Evolutionary conservation across 2,888 invertebrate species (phyloP).

Genomic region (Cybosia mesomella): DNA sequence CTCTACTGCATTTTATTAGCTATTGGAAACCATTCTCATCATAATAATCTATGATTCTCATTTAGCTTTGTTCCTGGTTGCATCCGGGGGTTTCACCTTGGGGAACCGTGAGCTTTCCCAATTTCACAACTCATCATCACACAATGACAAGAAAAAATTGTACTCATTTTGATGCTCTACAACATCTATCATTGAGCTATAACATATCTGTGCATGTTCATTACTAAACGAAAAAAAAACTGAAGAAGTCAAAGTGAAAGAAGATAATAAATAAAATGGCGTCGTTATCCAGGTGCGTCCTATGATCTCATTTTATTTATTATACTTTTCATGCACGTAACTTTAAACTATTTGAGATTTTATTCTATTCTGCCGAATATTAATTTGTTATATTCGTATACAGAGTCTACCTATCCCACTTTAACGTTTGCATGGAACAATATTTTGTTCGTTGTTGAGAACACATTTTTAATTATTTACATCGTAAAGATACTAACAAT

Average conservation of each 20-base stretch:
- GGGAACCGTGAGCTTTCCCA: too few relatives aligned
- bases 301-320: constrained; percentile 25
- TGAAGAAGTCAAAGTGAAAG: neutral
- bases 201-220: neutral
- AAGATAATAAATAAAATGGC: constrained; percentile 67
- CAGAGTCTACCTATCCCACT: neutral
- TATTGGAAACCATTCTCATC: too few relatives aligned
- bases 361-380: neutral
- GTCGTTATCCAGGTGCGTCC: constrained; percentile 78
- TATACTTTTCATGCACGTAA: constrained; percentile 21
- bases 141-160: too few relatives aligned
- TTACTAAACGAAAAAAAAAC: neutral
- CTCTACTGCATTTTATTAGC: too few relatives aligned
- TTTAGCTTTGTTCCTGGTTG: too few relatives aligned
- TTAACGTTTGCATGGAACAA: neutral
- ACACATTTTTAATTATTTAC: neutral
- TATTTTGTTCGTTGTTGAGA: neutral
- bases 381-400: neutral
- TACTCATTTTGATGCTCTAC: too few relatives aligned
- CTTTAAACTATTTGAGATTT: neutral
- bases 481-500: neutral
- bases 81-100: too few relatives aligned
- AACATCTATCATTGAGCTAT: too few relatives aligned
- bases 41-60: too few relatives aligned
- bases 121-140: too few relatives aligned